These are phyloP conservation scores for Ophiodon elongatus DNA, from an alignment of 2,113 vertebrate species.

Conservation along the genomic window DNA sequence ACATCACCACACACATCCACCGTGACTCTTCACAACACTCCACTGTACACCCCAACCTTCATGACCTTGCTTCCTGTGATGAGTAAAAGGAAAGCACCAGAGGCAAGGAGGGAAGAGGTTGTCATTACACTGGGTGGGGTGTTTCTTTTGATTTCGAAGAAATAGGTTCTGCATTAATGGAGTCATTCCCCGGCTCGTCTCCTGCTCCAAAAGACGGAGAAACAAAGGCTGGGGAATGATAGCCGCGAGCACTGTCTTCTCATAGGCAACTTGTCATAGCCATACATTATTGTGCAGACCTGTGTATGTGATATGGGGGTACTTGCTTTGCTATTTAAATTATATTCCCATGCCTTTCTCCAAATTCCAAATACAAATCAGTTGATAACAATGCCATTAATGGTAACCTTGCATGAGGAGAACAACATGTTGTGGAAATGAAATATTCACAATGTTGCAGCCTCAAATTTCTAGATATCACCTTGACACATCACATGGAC, in stretches of 20 bases:
- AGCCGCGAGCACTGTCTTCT: constrained; percentile 61
- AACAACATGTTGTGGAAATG: neutral
- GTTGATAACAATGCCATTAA: constrained; percentile 23
- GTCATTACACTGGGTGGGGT: constrained; percentile 60
- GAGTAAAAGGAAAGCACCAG: constrained; percentile 64
- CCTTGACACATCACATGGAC: neutral
- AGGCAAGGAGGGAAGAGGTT: constrained; percentile 57
- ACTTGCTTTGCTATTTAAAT: constrained; percentile 39
- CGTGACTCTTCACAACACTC: constrained; percentile 24
- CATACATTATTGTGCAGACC: constrained; percentile 48
- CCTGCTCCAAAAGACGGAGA: constrained; percentile 64
- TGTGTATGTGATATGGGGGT: neutral
- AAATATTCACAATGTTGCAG: constrained; percentile 19
- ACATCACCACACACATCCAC: constrained; percentile 14
- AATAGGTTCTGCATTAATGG: constrained; percentile 80
- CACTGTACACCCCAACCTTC: constrained; percentile 37
- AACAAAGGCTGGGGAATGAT: constrained; percentile 72
- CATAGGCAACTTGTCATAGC: constrained; percentile 38
- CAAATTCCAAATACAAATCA: constrained; percentile 7
- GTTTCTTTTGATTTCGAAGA: constrained; percentile 76
- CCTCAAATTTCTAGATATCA: neutral
- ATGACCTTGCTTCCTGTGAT: constrained; percentile 64
- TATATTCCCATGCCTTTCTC: constrained; percentile 6
- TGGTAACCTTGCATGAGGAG: constrained; percentile 16
- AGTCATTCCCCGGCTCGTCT: constrained; percentile 66